Evolutionary conservation across 2,888 invertebrate genomes (phyloP).

Genomic region (Branchipolynoe longqiensis): DNA sequence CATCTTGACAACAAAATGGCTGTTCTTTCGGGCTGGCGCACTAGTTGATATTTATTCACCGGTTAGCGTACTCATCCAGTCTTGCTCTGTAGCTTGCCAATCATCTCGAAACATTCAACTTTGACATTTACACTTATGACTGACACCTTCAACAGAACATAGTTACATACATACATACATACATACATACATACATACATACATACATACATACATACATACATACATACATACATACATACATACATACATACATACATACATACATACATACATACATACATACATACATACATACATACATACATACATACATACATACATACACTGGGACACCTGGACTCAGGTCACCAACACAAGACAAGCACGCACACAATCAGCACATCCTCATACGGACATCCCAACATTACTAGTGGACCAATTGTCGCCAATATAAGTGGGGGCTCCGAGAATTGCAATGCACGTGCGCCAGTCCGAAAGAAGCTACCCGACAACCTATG

Average conservation of each 20-base stretch:
- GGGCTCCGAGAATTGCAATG: too few species aligned
- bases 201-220: too few species aligned
- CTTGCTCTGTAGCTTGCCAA: constrained; percentile 57
- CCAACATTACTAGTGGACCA: constrained; percentile 50
- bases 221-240: too few species aligned
- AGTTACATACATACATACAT: neutral
- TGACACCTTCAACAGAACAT: neutral
- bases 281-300: neutral
- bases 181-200: neutral
- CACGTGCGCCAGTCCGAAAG: constrained; percentile 22
- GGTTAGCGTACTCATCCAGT: constrained; percentile 35
- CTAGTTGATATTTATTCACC: neutral
- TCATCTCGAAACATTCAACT: constrained; percentile 26
- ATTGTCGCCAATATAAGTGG: constrained; percentile 20
- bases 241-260: too few species aligned
- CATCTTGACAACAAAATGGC: neutral
- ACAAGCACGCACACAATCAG: neutral
- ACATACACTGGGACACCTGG: too few species aligned
- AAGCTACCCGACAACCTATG: neutral
- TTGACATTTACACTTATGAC: neutral
- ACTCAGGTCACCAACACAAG: too few species aligned
- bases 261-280: neutral
- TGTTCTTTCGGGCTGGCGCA: neutral
- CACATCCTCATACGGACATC: constrained; percentile 12
- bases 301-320: neutral